These are phyloP conservation scores for Pleuronectes platessa DNA, from an alignment of 2,113 vertebrate genomes.

Conservation along the genomic window DNA sequence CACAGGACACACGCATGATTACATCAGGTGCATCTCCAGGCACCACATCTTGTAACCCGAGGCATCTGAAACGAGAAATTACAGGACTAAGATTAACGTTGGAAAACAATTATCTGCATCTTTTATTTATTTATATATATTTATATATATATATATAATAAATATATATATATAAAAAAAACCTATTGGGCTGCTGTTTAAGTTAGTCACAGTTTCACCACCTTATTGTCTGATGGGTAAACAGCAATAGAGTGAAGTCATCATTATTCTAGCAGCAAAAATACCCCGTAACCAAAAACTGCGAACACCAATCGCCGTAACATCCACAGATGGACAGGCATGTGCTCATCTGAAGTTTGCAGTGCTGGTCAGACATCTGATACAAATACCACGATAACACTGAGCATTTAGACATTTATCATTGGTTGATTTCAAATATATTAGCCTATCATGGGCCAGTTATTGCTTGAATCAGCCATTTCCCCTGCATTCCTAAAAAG, in stretches of 20 bases:
- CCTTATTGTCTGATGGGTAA: conserved; percentile 79
- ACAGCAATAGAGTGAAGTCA: conserved; percentile 74
- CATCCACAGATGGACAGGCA: background rate
- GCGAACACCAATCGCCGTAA: conserved; percentile 31
- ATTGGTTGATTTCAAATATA: too few species aligned
- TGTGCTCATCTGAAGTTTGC: background rate
- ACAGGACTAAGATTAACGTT: background rate
- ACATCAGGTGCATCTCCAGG: background rate
- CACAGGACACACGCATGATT: background rate
- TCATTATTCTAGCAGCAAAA: conserved; percentile 54
- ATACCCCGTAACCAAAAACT: background rate
- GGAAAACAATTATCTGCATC: background rate
- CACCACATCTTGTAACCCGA: background rate
- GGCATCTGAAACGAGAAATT: background rate
- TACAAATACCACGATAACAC: background rate
- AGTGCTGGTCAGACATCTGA: conserved; percentile 17
- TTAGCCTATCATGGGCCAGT: conserved; percentile 15
- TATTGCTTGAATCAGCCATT: background rate
- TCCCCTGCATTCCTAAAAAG: background rate
- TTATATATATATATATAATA: too few species aligned
- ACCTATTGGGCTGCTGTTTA: conserved; percentile 36
- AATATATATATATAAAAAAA: too few species aligned
- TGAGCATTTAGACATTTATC: background rate
- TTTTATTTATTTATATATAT: too few species aligned
- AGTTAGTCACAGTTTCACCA: conserved; percentile 76